Conservation (phyloP, 2,888 invertebrate species). For the Neoascia interrupta region DNA sequence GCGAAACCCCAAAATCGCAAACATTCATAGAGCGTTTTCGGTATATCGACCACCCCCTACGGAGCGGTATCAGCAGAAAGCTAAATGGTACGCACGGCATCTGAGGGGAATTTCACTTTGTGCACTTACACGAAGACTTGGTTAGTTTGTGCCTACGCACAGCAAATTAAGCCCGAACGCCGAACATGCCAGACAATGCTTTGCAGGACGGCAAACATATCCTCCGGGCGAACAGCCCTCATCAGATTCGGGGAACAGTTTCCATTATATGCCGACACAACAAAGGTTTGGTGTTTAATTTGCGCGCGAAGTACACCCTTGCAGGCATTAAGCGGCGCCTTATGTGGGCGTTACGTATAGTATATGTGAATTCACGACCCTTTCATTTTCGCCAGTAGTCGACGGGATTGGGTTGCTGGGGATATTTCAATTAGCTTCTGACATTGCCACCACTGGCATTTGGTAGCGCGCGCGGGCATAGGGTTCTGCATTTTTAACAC, state of each 20-base stretch:
- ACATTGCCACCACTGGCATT: conserved; percentile 26
- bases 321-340: conserved; percentile 52
- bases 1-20: conserved; percentile 3
- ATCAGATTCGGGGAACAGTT: conserved; percentile 16
- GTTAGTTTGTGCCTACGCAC: conserved; percentile 14
- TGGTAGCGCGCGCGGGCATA: neutral
- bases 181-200: neutral
- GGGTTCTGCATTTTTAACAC: conserved; percentile 42
- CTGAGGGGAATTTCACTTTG: conserved; percentile 29
- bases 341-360: conserved; percentile 19
- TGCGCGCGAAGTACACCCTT: conserved; percentile 59
- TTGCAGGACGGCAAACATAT: neutral
- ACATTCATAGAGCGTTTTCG: conserved; percentile 8
- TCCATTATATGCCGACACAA: conserved; percentile 19
- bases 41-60: neutral
- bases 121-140: conserved; percentile 17
- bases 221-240: neutral
- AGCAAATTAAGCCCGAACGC: conserved; percentile 21
- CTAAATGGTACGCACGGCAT: conserved; percentile 50
- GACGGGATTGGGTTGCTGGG: neutral
- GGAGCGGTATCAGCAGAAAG: conserved; percentile 51
- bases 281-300: conserved; percentile 60
- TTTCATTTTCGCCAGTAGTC: neutral
- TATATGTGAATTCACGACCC: conserved; percentile 27
- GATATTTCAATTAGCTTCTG: conserved; percentile 66